These are phyloP conservation scores for Lepisosteus osseus DNA, from an alignment of 2,113 vertebrate species.

Conservation along the genomic window DNA sequence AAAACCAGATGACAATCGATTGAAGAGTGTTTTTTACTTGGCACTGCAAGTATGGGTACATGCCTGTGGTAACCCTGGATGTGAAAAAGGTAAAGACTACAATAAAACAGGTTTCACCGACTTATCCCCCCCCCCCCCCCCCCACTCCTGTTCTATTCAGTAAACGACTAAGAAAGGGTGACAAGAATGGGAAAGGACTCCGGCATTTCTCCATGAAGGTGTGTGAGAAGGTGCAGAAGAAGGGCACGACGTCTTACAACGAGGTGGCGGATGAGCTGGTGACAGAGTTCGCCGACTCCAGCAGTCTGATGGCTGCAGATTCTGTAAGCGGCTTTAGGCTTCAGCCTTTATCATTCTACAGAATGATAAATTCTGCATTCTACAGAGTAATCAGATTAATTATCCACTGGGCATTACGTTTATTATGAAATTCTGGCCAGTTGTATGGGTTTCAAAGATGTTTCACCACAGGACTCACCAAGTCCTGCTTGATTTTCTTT, in stretches of 20 bases:
- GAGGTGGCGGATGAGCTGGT: slow-evolving; percentile 85
- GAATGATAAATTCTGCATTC: slow-evolving; percentile 39
- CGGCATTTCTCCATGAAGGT: slow-evolving; percentile 89
- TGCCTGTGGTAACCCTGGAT: no score
- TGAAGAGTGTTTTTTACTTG: no score
- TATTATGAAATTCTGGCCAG: no score
- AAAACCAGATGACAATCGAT: no score
- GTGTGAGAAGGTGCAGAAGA: slow-evolving; percentile 85
- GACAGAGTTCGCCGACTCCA: slow-evolving; percentile 74
- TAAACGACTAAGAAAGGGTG: slow-evolving; percentile 80
- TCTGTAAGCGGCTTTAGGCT: slow-evolving; percentile 59
- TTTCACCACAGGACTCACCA: no score
- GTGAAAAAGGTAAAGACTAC: no score
- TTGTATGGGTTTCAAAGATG: no score
- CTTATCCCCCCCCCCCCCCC: not conserved
- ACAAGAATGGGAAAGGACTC: slow-evolving; percentile 84
- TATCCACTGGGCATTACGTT: not conserved
- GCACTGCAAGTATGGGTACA: no score
- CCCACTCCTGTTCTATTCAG: slow-evolving; percentile 45
- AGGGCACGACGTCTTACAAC: slow-evolving; percentile 84
- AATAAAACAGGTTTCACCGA: no score
- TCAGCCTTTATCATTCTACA: no score
- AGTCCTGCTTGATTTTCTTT: no score
- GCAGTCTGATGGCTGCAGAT: slow-evolving; percentile 68
- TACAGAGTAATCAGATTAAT: slow-evolving; percentile 31